A percentile compares a stretch with the other conserved stretches of the same genome.
Evolutionary conservation across 1,140 invertebrate genomes (phyloP).

Genomic region (Coptotermes formosanus): DNA sequence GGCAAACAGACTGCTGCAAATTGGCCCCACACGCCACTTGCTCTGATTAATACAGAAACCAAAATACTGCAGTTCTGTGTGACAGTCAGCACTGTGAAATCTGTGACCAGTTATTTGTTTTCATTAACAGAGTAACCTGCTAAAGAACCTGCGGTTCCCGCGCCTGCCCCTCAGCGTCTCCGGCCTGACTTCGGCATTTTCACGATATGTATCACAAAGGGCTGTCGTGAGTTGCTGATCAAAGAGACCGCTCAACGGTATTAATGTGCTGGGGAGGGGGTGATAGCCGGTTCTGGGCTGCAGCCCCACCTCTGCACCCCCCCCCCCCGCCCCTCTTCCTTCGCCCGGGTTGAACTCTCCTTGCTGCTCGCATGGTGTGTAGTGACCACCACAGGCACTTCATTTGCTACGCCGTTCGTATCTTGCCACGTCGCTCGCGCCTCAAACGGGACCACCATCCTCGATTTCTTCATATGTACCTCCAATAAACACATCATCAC

Average conservation of each 20-base stretch:
- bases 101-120: background rate
- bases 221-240: slow-evolving; percentile 5
- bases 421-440: background rate
- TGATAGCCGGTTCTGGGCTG: background rate
- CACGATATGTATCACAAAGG: slow-evolving; percentile 15
- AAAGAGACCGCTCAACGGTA: background rate
- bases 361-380: background rate
- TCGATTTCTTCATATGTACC: background rate
- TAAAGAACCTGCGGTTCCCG: background rate
- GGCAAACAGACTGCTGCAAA: no score
- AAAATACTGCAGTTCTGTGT: no score
- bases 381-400: no score
- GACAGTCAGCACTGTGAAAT: no score
- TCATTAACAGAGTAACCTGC: background rate
- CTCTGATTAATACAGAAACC: no score
- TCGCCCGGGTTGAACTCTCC: background rate
- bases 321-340: background rate
- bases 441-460: background rate
- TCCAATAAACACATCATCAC: background rate
- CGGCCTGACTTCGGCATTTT: background rate
- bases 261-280: background rate
- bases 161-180: background rate
- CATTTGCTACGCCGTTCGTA: background rate
- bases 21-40: no score
- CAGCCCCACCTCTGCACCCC: background rate